These are phyloP conservation scores for Cyphomyrus discorhynchus DNA, from an alignment of 2,113 vertebrate species.

Conservation along the genomic window DNA sequence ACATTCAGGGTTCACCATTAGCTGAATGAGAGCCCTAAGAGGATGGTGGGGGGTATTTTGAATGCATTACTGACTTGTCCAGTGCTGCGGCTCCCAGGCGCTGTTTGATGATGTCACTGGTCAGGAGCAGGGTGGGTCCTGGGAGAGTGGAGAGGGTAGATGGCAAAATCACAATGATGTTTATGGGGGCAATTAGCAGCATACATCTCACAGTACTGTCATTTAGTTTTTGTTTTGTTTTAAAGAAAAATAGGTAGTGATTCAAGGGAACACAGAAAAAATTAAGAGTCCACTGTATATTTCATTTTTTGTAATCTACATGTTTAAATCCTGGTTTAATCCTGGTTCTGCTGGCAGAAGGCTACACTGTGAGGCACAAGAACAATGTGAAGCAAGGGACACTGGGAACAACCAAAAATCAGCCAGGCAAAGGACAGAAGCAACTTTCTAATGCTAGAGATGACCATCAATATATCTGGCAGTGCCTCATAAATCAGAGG, in stretches of 20 bases:
- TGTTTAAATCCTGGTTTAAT: neutral
- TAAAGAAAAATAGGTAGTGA: neutral
- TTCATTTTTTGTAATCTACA: neutral
- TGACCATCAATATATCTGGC: neutral
- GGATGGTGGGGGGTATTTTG: neutral
- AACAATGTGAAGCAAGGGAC: neutral
- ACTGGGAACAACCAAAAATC: neutral
- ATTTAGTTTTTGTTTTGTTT: neutral
- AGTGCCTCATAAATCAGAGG: neutral
- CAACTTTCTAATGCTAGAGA: neutral
- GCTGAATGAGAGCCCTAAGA: neutral
- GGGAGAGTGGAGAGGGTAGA: neutral
- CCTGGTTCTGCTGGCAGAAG: neutral
- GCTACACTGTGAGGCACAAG: neutral
- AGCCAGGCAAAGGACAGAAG: neutral
- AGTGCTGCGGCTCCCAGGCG: constrained; percentile 79
- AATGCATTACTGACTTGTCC: constrained; percentile 69
- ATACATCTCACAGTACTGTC: neutral
- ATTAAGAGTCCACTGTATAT: neutral
- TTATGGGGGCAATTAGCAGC: neutral
- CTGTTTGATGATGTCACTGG: constrained; percentile 85
- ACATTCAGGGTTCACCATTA: too few species aligned
- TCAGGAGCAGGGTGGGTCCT: constrained; percentile 84
- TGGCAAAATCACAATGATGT: neutral
- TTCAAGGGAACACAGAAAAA: neutral